Base-by-base conservation (phyloP, 2,888 invertebrate genomes). In the Coelinius sp. region DNA sequence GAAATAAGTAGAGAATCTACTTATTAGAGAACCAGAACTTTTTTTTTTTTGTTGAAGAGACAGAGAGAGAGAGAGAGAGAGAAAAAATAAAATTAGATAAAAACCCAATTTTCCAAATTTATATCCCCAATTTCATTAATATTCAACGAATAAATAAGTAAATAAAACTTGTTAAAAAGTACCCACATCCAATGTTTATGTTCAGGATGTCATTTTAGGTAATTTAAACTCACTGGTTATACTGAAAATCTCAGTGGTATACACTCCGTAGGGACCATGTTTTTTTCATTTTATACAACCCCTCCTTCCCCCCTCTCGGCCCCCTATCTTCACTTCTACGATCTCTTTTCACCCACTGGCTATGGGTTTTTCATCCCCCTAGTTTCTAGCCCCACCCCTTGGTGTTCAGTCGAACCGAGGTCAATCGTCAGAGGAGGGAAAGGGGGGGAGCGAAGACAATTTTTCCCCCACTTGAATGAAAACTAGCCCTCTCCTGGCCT, bases 131-230 rank as follows among this genome's bases (percentile, higher is more conserved):
- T n/a, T 41, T 41, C n/a, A 41, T n/a, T 6, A 41, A 2, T n/a
- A 41, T n/a, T 1, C n/a, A 41, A 12, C n/a, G 1, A 6, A 41
- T n/a, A 20, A 49, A 20, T 6, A 17, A 0, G 7, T 1, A 49
- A 49, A 17, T 20, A 20, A 49, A 49, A 7, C 5, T n/a, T 31
- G 31, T 31, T 4, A 22, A 44, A 44, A 22, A 7, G 0, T 35
- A 3, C n/a, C n/a, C n/a, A 46, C 25, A 4, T 14, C 46, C 63
- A 70, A 68, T 70, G 59, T 70, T 70, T 64, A 62, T 64, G 71
- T n/a, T 70, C 70, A 72, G 75, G 77, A 79, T 82, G 84, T 86
- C 84, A 86, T 86, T 86, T 85, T 85, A 83, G 85, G 83, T 85
- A 85, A 86, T 84, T 84, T 83, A 82, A 82, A 80, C 80, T 77